A percentile compares a stretch with the other conserved stretches of the same genome.
phyloP scores from a whole-genome alignment of 2,797 vertebrate genomes.

The Microcaecilia unicolor region DNA sequence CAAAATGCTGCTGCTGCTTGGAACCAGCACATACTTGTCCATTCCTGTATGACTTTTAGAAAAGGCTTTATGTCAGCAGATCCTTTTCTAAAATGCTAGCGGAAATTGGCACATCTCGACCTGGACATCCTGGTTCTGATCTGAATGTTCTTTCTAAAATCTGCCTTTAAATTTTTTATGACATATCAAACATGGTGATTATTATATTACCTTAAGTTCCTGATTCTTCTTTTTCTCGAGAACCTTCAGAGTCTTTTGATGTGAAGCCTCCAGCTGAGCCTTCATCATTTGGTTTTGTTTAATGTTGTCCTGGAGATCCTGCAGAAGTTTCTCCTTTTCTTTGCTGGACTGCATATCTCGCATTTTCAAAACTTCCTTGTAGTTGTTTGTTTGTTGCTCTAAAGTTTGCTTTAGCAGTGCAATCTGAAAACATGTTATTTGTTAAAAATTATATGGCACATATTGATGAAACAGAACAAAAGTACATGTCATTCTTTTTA shows the following conservation, averaged over 20 bases:
- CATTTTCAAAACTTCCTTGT: conserved; percentile 41
- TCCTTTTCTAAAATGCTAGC: no score
- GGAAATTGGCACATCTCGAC: no score
- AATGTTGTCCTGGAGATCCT: conserved; percentile 66
- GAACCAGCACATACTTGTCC: no score
- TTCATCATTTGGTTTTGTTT: conserved; percentile 69
- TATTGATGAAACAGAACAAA: no score
- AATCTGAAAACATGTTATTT: conserved; percentile 39
- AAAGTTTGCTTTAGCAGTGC: conserved; percentile 38
- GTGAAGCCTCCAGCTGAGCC: conserved; percentile 59
- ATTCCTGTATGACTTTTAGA: no score
- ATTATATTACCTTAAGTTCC: conserved; percentile 42
- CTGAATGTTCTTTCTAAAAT: no score
- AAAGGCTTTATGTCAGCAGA: no score
- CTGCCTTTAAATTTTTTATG: no score
- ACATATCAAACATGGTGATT: not conserved
- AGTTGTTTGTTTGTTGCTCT: conserved; percentile 33
- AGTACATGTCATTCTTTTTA: no score
- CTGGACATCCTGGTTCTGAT: no score
- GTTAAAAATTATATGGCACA: no score
- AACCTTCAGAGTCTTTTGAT: conserved; percentile 35
- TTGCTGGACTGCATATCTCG: conserved; percentile 56
- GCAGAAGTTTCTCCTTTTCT: conserved; percentile 70
- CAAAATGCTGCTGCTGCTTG: no score
- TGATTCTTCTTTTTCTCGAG: conserved; percentile 42